Evolutionary conservation across 2,797 vertebrate species (phyloP), one percentile per base, ranked within the genome.

Genomic region (Schizothorax lantsangensis): DNA sequence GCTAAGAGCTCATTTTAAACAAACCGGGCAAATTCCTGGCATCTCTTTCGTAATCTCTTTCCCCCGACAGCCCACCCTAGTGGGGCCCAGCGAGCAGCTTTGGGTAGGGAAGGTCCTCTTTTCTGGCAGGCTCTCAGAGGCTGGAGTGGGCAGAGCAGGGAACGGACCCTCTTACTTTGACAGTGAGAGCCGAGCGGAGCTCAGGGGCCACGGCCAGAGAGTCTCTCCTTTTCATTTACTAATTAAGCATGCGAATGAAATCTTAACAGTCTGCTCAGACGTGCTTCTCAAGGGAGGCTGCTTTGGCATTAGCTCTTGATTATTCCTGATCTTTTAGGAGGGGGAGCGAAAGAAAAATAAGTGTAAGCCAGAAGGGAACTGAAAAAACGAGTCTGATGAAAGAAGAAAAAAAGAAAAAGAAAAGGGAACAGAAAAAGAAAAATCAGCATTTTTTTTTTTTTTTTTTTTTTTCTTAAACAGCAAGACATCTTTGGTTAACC

Each of bases 201-300:
- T 75, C 73, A 33, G 79, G 91, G 93, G 92, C 92, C 91, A 90
- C 85, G 91, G 92, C 91, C 92, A 92, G 78, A 68, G 92, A 91
- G 92, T 91, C 94, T 93, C 91, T 94, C 93, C 92, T 95, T 95
- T 95, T 96, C 95, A 95, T 95, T 95, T 94, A 93, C 94, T 95
- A 96, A 96, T 95, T 96, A 96, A 95, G 91, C 95, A 96, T 96
- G 95, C 95, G 96, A 96, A 96, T 95, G 93, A 95, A 95, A 95
- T 95, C 95, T 95, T 95, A 95, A 96, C 94, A 95, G 94, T 93
- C 94, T 94, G 93, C 94, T 96, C 94, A 95, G 92, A 95, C 91
- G 90, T 88, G 90, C 92, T 92, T 91, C 95, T 95, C 92, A 5
- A 90, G 95, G 94, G 94, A 94, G 91, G 86, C 87, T 87, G 91